Evolutionary conservation across 2,797 vertebrate species (phyloP), one percentile per base, ranked within the genome.

Genomic region (Mallotus villosus): DNA sequence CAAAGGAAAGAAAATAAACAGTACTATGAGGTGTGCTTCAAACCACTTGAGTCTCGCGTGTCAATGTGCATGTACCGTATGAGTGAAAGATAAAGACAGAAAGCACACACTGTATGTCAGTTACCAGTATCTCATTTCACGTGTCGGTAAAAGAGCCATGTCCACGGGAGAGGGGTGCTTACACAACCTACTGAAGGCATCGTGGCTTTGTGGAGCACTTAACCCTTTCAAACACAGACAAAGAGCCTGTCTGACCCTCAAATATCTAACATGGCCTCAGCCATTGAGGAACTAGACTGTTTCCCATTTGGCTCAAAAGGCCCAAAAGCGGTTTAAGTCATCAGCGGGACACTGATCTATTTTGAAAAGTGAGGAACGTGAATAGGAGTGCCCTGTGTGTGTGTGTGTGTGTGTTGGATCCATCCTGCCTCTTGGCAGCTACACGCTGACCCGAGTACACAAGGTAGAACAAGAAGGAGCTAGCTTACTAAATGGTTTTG

Each of bases 401-500:
- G 72, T 60, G n/a, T n/a, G 34, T 61, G 72, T 60, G 21, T 21
- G 71, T 58, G 53, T 46, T 4, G 12, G 25, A 32, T 11, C 21
- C 32, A 19, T 5, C 21, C 71, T 76, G 68, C 81, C 84, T 63
- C 73, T 81, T 80, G 77, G 76, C 77, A 84, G 80, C 78, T 67
- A 78, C 69, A 16, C 71, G 51, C 71, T 86, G 79, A 89, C 85
- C 84, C n/a, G 17, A 65, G 73, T 68, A 83, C 82, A 80, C 78
- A 78, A 73, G 62, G 60, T 27, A 80, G 79, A 16, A 19, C 68
- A 75, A 82, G 85, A 74, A 69, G 79, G 85, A 87, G 85, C 74
- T 46, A 73, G 82, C 76, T 90, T 92, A 87, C 76, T 67, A 92
- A 92, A 91, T 59, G 76, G 53, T 92, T 92, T 91, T 90, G 89